A percentile compares a stretch with the other conserved stretches of the same genome.
These are phyloP conservation scores for Electrona antarctica DNA, from an alignment of 2,113 vertebrate species.

Conservation along the genomic window DNA sequence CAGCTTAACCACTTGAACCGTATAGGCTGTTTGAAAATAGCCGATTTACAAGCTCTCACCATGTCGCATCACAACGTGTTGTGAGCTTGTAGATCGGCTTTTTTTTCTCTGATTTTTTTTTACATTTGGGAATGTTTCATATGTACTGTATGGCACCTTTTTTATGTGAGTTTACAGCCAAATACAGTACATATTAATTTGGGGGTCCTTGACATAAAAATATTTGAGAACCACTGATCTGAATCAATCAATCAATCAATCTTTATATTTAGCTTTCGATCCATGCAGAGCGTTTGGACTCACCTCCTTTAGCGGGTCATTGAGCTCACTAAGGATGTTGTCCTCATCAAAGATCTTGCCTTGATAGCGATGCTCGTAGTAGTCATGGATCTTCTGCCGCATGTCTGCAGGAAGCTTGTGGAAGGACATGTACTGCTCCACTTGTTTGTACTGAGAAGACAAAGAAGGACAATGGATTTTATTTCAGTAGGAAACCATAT, in stretches of 20 bases:
- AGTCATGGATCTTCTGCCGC: slow-evolving; percentile 99
- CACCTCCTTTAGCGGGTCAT: slow-evolving; percentile 98
- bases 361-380: slow-evolving; percentile 98
- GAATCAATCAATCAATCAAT: not conserved
- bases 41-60: no score
- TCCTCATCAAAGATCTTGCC: slow-evolving; percentile 99
- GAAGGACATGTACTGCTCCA: slow-evolving; percentile 99
- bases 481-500: not conserved
- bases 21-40: no score
- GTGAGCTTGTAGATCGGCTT: no score
- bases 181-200: not conserved
- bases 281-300: slow-evolving; percentile 48
- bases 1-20: no score
- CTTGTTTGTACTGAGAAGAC: slow-evolving; percentile 93
- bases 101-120: no score
- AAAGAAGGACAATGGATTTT: slow-evolving; percentile 41
- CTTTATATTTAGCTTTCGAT: not conserved
- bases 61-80: no score
- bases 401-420: slow-evolving; percentile 98
- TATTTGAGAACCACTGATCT: no score
- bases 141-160: no score
- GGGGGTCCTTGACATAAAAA: no score
- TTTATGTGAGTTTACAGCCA: no score
- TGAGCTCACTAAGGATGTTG: slow-evolving; percentile 96
- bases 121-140: no score